Percentiles rank a stretch among this genome's conserved stretches.
These are phyloP conservation scores for Apamea monoglypha DNA, from an alignment of 2,888 invertebrate genomes.

Conservation along the genomic window DNA sequence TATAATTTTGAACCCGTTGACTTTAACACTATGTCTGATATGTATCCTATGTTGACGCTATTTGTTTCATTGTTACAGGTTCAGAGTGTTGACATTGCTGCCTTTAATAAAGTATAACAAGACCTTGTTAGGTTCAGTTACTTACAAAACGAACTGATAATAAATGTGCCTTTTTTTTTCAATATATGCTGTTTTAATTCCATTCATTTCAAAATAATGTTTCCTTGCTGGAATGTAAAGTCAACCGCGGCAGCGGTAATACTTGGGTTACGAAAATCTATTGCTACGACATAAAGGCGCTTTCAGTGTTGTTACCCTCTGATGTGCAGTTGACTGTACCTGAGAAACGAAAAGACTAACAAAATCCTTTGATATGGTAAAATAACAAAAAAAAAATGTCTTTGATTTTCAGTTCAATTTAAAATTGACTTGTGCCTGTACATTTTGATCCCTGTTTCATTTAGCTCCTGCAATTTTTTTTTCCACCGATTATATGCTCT, in stretches of 20 bases:
- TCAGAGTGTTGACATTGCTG: slow-evolving; percentile 98
- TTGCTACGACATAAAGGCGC: background rate
- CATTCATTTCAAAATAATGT: slow-evolving; percentile 8
- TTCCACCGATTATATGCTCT: no score
- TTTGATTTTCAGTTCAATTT: no score
- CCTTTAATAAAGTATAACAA: slow-evolving; percentile 96
- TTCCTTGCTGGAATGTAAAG: background rate
- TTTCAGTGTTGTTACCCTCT: background rate
- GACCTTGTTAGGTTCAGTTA: slow-evolving; percentile 35
- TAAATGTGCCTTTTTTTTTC: slow-evolving; percentile 67
- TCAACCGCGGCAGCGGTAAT: background rate
- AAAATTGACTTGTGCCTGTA: no score
- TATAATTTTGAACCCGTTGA: background rate
- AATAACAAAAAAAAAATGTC: no score
- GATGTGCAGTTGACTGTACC: background rate
- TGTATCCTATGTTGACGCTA: background rate
- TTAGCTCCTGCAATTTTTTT: no score
- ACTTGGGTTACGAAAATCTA: background rate
- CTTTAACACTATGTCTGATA: background rate
- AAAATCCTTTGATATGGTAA: background rate
- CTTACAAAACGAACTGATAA: slow-evolving; percentile 54
- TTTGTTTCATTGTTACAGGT: slow-evolving; percentile 87
- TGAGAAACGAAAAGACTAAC: background rate
- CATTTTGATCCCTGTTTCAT: no score
- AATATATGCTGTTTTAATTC: slow-evolving; percentile 34